These are phyloP conservation scores for Rhynchopsitta pachyrhyncha DNA, from an alignment of 2,113 vertebrate species.

Conservation along the genomic window DNA sequence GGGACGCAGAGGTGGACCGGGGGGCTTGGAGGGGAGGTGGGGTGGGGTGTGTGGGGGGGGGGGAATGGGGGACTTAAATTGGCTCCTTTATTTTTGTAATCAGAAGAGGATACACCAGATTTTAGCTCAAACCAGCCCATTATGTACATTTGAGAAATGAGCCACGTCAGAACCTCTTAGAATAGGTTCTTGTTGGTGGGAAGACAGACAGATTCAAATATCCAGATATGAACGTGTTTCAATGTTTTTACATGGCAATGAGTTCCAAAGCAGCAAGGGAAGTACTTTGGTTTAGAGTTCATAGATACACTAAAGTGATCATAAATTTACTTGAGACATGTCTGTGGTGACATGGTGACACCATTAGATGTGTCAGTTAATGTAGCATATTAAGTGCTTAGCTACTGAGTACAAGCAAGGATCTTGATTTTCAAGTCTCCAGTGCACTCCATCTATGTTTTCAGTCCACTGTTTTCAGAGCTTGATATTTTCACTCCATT, in stretches of 20 bases:
- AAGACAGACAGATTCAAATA: conserved; percentile 1
- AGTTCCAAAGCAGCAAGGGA: not conserved
- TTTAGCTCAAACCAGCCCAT: not conserved
- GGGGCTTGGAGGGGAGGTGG: no score
- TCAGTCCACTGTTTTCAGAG: not conserved
- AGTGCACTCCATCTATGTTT: not conserved
- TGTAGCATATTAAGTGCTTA: not conserved
- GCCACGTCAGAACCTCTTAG: not conserved
- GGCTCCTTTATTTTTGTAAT: conserved; percentile 16
- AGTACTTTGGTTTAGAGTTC: not conserved
- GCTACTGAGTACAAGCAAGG: not conserved
- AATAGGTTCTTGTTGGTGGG: conserved; percentile 6
- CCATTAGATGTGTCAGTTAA: not conserved
- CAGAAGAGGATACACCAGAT: conserved; percentile 42
- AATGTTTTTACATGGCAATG: not conserved
- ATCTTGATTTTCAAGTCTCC: not conserved
- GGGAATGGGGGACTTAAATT: no score
- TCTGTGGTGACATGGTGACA: not conserved
- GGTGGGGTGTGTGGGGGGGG: no score
- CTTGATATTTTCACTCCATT: not conserved
- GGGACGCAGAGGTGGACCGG: no score
- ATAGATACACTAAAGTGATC: not conserved
- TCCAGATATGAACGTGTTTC: not conserved
- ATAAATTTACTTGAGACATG: not conserved
- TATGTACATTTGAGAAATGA: conserved; percentile 40